Evolutionary conservation across 2,888 invertebrate species (phyloP).

Genomic region (Aethes cnicana): DNA sequence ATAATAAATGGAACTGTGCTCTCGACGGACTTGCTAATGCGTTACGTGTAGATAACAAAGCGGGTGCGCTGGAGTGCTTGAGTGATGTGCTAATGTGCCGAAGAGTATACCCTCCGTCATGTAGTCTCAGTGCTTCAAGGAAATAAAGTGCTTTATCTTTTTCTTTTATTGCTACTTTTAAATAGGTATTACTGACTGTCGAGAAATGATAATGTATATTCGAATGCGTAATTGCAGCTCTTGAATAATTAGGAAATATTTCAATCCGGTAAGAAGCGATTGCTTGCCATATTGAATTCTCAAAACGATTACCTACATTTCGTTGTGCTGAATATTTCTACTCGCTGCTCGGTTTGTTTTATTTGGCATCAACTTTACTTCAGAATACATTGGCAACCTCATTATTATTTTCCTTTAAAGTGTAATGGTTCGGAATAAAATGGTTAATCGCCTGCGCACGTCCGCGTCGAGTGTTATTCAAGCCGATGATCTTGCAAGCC

Average conservation of each 20-base stretch:
- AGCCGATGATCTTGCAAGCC: conserved; percentile 22
- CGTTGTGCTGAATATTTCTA: not conserved
- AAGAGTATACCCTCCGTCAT: not conserved
- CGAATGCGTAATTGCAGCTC: too few species aligned
- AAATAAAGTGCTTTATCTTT: too few species aligned
- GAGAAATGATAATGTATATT: too few species aligned
- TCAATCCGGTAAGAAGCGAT: too few species aligned
- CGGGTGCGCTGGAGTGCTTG: conserved; percentile 11
- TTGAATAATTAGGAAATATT: too few species aligned
- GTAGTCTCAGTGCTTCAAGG: not conserved
- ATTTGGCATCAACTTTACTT: not conserved
- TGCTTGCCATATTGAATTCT: too few species aligned
- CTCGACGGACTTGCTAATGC: conserved; percentile 39
- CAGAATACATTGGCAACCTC: not conserved
- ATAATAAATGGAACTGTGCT: conserved; percentile 39
- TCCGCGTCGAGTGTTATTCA: conserved; percentile 24
- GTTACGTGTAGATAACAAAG: conserved; percentile 39
- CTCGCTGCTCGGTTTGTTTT: conserved; percentile 2
- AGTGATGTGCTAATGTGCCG: conserved; percentile 4
- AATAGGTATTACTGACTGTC: too few species aligned
- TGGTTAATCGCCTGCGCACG: conserved; percentile 27
- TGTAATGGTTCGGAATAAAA: conserved; percentile 27
- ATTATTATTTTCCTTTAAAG: conserved; percentile 10
- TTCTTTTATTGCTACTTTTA: too few species aligned
- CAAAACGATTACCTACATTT: too few species aligned